These are phyloP conservation scores for Micromussa lordhowensis DNA, from an alignment of 92 coral and sea anemone genomes.

Conservation along the genomic window DNA sequence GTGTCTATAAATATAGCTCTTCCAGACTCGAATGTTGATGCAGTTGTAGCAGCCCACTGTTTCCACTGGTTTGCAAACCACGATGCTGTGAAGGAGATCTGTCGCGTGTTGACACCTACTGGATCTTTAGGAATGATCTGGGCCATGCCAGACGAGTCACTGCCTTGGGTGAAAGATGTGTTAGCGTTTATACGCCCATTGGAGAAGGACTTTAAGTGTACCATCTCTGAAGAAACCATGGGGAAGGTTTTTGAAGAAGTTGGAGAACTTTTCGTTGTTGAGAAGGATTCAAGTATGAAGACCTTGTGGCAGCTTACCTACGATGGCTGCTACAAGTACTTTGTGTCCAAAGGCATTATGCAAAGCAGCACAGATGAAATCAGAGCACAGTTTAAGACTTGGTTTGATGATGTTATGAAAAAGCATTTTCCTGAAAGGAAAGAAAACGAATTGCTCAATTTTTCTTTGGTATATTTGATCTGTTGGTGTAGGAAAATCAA, in stretches of 20 bases:
- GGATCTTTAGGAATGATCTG: constrained; percentile 66
- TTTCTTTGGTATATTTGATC: constrained; percentile 1
- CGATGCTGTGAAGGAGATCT: constrained; percentile 61
- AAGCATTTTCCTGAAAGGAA: constrained; percentile 11
- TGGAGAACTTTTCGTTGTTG: background rate
- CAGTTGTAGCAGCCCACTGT: background rate
- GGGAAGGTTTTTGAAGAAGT: constrained; percentile 21
- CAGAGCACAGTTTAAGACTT: background rate
- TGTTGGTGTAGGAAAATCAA: constrained; percentile 11
- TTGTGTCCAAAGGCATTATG: constrained; percentile 7
- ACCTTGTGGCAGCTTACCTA: background rate
- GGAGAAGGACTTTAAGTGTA: background rate
- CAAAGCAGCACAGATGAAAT: constrained; percentile 2
- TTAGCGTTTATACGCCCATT: constrained; percentile 38
- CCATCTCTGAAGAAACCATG: constrained; percentile 13
- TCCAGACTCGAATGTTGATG: too few relatives aligned
- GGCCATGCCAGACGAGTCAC: constrained; percentile 17
- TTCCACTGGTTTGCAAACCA: constrained; percentile 72
- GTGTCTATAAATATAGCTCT: too few relatives aligned
- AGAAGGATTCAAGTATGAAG: background rate
- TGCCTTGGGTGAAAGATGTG: constrained; percentile 33
- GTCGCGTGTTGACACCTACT: constrained; percentile 57
- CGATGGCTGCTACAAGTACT: background rate
- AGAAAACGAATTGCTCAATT: background rate
- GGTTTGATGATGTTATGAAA: constrained; percentile 9